phyloP scores from a whole-genome alignment of 2,888 invertebrate species.

The Clistopyga incitator region DNA sequence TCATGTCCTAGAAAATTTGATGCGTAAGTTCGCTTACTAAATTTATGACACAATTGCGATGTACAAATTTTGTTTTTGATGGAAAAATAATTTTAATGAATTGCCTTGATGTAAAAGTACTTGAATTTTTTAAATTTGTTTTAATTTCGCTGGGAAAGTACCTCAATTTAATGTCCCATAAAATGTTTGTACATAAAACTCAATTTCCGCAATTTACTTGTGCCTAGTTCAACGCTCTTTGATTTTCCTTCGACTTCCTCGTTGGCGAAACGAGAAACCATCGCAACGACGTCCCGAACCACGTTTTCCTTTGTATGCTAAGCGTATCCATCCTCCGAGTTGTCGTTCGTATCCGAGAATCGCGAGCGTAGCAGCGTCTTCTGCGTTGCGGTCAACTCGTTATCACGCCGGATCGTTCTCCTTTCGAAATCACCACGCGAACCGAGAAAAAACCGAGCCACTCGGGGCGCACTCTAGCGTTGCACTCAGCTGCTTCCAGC shows the following conservation, averaged over 20 bases:
- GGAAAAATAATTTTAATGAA: too few relatives aligned
- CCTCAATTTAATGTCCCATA: too few relatives aligned
- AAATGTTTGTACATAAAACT: too few relatives aligned
- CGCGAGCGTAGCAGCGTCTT: constrained; percentile 22
- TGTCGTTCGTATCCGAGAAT: constrained; percentile 30
- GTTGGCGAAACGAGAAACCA: constrained; percentile 13
- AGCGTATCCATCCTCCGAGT: constrained; percentile 32
- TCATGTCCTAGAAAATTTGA: too few relatives aligned
- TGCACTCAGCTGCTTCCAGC: constrained; percentile 53
- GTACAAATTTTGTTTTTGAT: too few relatives aligned
- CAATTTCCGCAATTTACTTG: too few relatives aligned
- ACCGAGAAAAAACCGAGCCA: constrained; percentile 33
- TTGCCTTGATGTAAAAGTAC: too few relatives aligned
- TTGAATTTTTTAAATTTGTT: too few relatives aligned
- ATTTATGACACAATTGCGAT: too few relatives aligned
- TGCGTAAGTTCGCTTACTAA: too few relatives aligned
- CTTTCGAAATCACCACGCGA: constrained; percentile 63
- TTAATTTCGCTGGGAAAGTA: too few relatives aligned
- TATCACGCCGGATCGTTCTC: constrained; percentile 65
- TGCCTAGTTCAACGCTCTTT: constrained; percentile 11
- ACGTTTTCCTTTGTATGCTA: constrained; percentile 64
- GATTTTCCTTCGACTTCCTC: constrained; percentile 40
- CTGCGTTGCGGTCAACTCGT: constrained; percentile 30
- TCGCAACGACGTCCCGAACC: constrained; percentile 10
- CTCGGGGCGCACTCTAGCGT: constrained; percentile 34